Conservation (phyloP, 2,113 vertebrate genomes). For the Spea multiplicata region DNA sequence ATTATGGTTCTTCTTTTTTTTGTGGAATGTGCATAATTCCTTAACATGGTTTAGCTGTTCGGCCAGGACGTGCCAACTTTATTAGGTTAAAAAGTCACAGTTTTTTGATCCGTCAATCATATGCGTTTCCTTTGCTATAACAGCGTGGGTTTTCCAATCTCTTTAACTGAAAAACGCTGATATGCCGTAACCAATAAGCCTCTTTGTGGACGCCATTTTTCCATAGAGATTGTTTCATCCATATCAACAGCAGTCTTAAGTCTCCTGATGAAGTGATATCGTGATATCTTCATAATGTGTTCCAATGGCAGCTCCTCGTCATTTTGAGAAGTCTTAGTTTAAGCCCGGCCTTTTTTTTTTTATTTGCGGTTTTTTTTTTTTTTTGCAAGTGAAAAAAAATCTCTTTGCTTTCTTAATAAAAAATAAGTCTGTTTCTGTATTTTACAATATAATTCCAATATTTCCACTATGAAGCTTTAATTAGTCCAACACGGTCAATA, state of each 20-base stretch:
- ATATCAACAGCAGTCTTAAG: conserved; percentile 37
- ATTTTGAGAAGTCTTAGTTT: conserved; percentile 64
- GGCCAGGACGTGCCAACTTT: conserved; percentile 51
- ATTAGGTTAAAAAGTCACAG: conserved; percentile 45
- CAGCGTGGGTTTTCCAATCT: conserved; percentile 47
- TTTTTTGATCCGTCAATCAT: conserved; percentile 45
- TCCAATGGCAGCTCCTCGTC: conserved; percentile 61
- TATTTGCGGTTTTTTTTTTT: conserved; percentile 11
- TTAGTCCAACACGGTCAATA: conserved; percentile 83
- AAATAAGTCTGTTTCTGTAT: conserved; percentile 98
- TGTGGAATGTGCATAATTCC: conserved; percentile 49
- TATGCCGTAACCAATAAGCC: conserved; percentile 44
- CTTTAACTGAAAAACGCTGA: conserved; percentile 48
- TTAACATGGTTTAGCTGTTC: conserved; percentile 49
- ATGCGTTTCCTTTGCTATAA: conserved; percentile 51
- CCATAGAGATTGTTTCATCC: conserved; percentile 15
- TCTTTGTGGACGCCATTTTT: conserved; percentile 27
- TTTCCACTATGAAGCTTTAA: conserved; percentile 90
- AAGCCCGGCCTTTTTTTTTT: conserved; percentile 60
- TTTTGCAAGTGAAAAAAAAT: conserved; percentile 70
- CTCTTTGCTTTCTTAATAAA: conserved; percentile 97
- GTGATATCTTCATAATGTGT: conserved; percentile 47
- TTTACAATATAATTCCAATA: conserved; percentile 99
- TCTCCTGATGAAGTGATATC: conserved; percentile 52
- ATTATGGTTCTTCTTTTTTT: conserved; percentile 19